phyloP scores from a whole-genome alignment of 1,140 invertebrate species.

The Hyles euphorbiae region DNA sequence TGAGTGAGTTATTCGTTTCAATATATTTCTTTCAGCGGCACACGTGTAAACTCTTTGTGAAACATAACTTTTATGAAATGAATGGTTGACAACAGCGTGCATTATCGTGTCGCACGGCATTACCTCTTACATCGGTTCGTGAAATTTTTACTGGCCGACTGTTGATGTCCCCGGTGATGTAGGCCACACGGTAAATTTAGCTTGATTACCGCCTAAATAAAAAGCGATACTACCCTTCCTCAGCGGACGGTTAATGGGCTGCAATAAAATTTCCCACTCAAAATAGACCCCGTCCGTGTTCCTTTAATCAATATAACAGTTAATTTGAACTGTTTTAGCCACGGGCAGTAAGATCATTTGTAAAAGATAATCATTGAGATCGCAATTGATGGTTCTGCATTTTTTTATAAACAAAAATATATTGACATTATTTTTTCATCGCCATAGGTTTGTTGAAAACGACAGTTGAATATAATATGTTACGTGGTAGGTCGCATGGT shows the following conservation, averaged over 20 bases:
- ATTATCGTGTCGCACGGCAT: neutral
- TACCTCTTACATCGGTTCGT: constrained; percentile 1
- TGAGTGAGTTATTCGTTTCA: no score
- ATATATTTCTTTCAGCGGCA: no score
- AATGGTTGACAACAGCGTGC: neutral
- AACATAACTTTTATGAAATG: neutral
- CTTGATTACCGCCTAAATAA: constrained; percentile 33
- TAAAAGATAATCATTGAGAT: no score
- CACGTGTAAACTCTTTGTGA: neutral
- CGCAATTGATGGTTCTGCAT: no score
- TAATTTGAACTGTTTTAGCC: no score
- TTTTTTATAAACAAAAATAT: no score
- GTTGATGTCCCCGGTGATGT: constrained; percentile 18
- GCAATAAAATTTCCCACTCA: constrained; percentile 13
- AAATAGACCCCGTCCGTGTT: neutral
- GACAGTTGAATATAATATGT: no score
- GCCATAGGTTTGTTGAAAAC: no score
- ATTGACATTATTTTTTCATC: no score
- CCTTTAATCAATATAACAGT: neutral
- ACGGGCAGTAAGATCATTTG: no score
- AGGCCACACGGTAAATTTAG: constrained; percentile 35
- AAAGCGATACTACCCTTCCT: constrained; percentile 14
- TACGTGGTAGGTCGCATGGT: no score
- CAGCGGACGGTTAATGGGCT: constrained; percentile 9
- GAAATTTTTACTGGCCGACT: constrained; percentile 18